Evolutionary conservation across 2,113 vertebrate genomes (phyloP).

Genomic region (Ciconia maguari): DNA sequence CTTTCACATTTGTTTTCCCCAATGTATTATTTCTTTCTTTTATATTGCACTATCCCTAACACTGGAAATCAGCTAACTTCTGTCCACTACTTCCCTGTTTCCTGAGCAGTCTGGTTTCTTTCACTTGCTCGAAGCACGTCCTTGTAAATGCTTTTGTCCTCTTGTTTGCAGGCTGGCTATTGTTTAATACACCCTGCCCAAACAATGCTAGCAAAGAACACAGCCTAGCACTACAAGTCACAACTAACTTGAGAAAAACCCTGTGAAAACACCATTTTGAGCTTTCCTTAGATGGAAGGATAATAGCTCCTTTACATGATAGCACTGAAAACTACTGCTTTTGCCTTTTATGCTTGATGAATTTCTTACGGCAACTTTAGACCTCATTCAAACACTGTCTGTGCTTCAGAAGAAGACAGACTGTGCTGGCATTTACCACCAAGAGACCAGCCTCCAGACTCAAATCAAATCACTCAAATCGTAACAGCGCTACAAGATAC

Average conservation of each 20-base stretch:
- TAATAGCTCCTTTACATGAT: background rate
- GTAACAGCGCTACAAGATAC: background rate
- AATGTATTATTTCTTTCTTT: background rate
- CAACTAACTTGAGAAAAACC: background rate
- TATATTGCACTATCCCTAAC: background rate
- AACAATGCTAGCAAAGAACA: conserved; percentile 14
- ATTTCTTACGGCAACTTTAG: background rate
- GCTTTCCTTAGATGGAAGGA: background rate
- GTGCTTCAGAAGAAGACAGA: background rate
- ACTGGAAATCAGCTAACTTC: background rate
- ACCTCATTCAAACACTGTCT: background rate
- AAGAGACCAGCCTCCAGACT: background rate
- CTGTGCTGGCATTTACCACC: background rate
- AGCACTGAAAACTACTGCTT: background rate
- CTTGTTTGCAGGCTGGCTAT: background rate
- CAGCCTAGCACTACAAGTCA: conserved; percentile 33
- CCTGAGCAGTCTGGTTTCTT: background rate
- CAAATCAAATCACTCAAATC: background rate
- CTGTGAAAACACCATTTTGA: background rate
- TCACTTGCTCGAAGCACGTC: background rate
- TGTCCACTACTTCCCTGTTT: background rate
- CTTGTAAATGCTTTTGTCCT: conserved; percentile 12
- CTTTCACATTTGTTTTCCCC: background rate
- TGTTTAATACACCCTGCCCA: background rate
- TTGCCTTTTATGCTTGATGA: background rate